These are phyloP conservation scores for Peromyscus polionotus DNA, from an alignment of 2,113 vertebrate genomes.

Conservation along the genomic window DNA sequence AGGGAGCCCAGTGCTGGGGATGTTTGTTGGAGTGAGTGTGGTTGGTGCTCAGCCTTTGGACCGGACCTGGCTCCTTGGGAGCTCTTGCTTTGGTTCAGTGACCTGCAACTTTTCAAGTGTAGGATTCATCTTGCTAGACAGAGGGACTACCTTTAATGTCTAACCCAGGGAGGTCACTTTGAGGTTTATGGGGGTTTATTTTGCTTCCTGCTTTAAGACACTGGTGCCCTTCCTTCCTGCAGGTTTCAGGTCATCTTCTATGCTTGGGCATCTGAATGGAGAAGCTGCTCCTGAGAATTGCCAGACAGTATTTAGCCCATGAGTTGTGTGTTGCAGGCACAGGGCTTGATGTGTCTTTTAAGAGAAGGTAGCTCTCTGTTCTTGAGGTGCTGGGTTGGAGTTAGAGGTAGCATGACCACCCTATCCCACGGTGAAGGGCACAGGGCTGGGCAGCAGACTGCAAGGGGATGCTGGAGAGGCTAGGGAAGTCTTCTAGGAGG, in stretches of 20 bases:
- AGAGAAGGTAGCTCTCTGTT: background rate
- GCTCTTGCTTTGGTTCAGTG: background rate
- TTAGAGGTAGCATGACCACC: background rate
- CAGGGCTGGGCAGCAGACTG: background rate
- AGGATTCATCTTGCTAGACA: constrained; percentile 43
- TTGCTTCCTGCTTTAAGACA: constrained; percentile 51
- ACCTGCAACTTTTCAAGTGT: background rate
- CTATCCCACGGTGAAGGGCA: background rate
- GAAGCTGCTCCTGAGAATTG: background rate
- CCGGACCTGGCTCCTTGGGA: background rate
- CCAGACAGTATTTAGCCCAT: background rate
- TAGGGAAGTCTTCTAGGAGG: background rate
- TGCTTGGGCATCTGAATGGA: constrained; percentile 6
- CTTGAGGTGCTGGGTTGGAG: background rate
- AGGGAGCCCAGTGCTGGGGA: background rate
- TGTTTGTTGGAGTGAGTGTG: background rate
- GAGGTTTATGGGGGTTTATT: constrained; percentile 5
- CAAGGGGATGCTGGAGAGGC: background rate
- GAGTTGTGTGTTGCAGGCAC: background rate
- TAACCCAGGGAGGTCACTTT: constrained; percentile 31
- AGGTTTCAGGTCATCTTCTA: background rate
- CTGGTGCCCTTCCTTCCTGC: background rate
- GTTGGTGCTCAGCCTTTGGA: background rate
- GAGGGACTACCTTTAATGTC: constrained; percentile 48
- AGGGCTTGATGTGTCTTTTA: background rate